Percentiles rank a stretch among this genome's conserved stretches.
Conservation (phyloP, 2,888 invertebrate species). For the Eurytoma adleriae region DNA sequence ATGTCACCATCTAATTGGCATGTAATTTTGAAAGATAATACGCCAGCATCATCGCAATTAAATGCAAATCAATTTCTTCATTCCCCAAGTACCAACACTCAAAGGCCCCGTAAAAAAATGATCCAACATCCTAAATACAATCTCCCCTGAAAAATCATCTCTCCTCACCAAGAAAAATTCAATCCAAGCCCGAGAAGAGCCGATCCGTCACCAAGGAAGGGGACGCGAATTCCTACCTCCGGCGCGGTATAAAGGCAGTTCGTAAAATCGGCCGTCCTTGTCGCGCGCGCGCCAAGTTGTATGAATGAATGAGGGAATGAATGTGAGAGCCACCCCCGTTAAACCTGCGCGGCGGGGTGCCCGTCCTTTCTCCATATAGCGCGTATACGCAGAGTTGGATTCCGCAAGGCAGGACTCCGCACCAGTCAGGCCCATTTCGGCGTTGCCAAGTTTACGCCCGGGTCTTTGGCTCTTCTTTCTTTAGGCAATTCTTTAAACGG, state of each 20-base stretch:
- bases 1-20: too few species aligned
- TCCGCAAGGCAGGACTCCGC: constrained; percentile 41
- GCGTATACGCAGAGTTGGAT: constrained; percentile 18
- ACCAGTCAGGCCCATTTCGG: constrained; percentile 8
- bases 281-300: constrained; percentile 35
- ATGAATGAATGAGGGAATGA: constrained; percentile 41
- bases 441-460: constrained; percentile 51
- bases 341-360: constrained; percentile 71
- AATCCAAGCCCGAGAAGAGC: not conserved
- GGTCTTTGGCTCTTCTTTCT: not conserved
- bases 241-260: constrained; percentile 16
- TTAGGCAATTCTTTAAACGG: constrained; percentile 1
- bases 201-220: constrained; percentile 12
- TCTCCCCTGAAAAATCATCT: not conserved
- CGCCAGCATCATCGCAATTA: too few species aligned
- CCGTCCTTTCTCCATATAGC: constrained; percentile 35
- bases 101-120: too few species aligned
- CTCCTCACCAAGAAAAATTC: too few species aligned
- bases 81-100: too few species aligned
- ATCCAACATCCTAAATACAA: too few species aligned
- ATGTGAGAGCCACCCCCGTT: constrained; percentile 66
- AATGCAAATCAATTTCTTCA: too few species aligned
- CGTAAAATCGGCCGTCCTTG: constrained; percentile 31
- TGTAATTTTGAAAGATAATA: too few species aligned
- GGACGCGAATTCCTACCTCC: not conserved